phyloP scores from a whole-genome alignment of 2,797 vertebrate genomes.

The Melanotaenia maccullochi region DNA sequence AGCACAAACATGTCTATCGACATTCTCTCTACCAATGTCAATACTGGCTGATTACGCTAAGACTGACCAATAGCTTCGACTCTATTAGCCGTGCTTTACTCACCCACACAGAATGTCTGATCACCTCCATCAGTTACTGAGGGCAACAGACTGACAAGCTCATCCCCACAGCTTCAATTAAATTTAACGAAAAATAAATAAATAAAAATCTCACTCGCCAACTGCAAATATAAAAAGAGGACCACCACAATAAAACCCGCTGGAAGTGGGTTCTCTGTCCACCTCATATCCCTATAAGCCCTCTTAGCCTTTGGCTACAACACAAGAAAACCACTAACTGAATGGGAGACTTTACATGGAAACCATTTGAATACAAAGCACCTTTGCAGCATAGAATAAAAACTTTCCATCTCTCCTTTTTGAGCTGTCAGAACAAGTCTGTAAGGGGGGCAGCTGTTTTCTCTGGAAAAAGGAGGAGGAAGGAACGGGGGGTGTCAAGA shows the following conservation, averaged over 20 bases:
- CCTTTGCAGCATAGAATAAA: constrained; percentile 62
- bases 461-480: constrained; percentile 49
- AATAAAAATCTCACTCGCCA: constrained; percentile 8
- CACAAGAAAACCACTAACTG: constrained; percentile 52
- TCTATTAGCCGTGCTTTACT: constrained; percentile 58
- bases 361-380: constrained; percentile 73
- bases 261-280: background rate
- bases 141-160: constrained; percentile 55
- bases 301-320: constrained; percentile 59
- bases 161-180: constrained; percentile 46
- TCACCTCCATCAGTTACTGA: constrained; percentile 62
- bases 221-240: constrained; percentile 17
- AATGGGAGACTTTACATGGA: constrained; percentile 67
- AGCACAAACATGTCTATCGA: constrained; percentile 78
- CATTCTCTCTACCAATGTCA: constrained; percentile 62
- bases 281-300: constrained; percentile 20
- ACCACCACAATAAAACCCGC: constrained; percentile 29
- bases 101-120: constrained; percentile 57
- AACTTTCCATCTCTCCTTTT: constrained; percentile 73
- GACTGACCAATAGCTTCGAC: constrained; percentile 61
- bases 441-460: constrained; percentile 64
- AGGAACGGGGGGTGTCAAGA: constrained; percentile 47
- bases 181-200: constrained; percentile 13
- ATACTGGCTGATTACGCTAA: constrained; percentile 73
- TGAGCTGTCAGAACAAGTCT: constrained; percentile 65